A percentile compares a stretch with the other conserved stretches of the same genome.
phyloP scores from a whole-genome alignment of 2,888 invertebrate genomes.

The Phania funesta region DNA sequence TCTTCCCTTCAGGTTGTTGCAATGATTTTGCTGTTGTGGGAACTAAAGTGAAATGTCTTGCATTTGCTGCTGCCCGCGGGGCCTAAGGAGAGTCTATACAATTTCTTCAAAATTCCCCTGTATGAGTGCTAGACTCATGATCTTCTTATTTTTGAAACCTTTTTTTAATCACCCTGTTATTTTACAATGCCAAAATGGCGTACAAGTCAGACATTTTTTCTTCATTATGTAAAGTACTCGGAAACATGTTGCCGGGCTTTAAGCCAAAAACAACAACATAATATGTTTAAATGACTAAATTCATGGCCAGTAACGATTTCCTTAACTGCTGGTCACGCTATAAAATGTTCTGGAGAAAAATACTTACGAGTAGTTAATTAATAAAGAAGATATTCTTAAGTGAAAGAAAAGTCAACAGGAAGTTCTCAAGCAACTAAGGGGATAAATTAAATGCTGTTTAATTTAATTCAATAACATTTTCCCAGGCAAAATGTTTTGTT shows the following conservation, averaged over 20 bases:
- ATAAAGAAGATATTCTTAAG: neutral
- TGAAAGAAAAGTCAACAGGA: constrained; percentile 56
- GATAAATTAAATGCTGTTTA: constrained; percentile 27
- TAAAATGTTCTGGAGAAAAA: constrained; percentile 45
- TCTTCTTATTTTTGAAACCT: neutral
- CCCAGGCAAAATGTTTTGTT: constrained; percentile 26
- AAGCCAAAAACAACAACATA: neutral
- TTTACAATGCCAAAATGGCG: constrained; percentile 2
- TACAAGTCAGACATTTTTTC: constrained; percentile 22
- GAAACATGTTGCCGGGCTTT: constrained; percentile 32
- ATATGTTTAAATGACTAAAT: constrained; percentile 13
- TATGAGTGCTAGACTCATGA: no score
- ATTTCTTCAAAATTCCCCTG: no score
- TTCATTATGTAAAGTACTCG: constrained; percentile 46
- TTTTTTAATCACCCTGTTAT: neutral
- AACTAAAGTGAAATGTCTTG: no score
- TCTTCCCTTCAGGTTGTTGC: no score
- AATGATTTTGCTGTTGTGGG: no score
- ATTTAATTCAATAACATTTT: constrained; percentile 53
- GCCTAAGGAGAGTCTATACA: no score
- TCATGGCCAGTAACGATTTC: constrained; percentile 58
- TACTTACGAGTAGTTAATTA: neutral
- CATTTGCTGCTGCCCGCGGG: no score
- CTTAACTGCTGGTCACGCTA: constrained; percentile 65
- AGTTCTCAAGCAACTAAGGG: constrained; percentile 57